These are phyloP conservation scores for Leptinotarsa rubiginosa DNA, from an alignment of 2,888 invertebrate species.

Conservation along the genomic window DNA sequence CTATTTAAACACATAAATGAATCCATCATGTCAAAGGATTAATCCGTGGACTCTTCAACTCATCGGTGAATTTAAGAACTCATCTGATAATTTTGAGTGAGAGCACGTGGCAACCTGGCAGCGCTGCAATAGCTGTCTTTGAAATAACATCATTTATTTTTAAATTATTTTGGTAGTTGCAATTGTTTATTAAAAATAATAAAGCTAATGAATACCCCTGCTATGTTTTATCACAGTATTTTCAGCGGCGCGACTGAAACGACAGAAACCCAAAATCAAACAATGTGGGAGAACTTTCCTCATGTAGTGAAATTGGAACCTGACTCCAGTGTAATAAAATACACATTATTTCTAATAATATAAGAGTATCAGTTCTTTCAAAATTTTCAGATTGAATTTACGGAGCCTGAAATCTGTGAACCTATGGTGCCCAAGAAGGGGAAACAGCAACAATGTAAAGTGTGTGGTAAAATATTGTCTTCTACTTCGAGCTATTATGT, in stretches of 20 bases:
- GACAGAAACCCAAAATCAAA: slow-evolving; percentile 22
- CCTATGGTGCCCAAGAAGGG: slow-evolving; percentile 66
- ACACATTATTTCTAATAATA: not conserved
- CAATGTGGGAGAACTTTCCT: not conserved
- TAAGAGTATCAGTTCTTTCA: slow-evolving; percentile 1
- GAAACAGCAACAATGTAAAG: slow-evolving; percentile 82
- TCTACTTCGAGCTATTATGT: slow-evolving; percentile 84
- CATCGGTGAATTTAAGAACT: too few species aligned
- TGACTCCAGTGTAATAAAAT: not conserved
- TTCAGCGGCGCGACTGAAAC: slow-evolving; percentile 28
- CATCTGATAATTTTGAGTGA: too few species aligned
- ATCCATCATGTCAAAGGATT: too few species aligned
- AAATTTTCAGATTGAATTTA: slow-evolving; percentile 25
- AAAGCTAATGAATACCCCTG: slow-evolving; percentile 30
- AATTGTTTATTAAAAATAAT: slow-evolving; percentile 4
- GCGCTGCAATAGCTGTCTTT: too few species aligned
- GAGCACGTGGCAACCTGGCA: too few species aligned
- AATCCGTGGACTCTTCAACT: too few species aligned
- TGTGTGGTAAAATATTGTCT: slow-evolving; percentile 82
- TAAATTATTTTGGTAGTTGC: not conserved
- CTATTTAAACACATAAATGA: too few species aligned
- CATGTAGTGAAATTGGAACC: slow-evolving; percentile 1
- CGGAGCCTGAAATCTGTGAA: slow-evolving; percentile 21
- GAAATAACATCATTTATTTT: not conserved
- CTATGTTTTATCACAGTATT: slow-evolving; percentile 45